Evolutionary conservation across 2,113 vertebrate species (phyloP).

Genomic region (Ceyx cyanopectus): DNA sequence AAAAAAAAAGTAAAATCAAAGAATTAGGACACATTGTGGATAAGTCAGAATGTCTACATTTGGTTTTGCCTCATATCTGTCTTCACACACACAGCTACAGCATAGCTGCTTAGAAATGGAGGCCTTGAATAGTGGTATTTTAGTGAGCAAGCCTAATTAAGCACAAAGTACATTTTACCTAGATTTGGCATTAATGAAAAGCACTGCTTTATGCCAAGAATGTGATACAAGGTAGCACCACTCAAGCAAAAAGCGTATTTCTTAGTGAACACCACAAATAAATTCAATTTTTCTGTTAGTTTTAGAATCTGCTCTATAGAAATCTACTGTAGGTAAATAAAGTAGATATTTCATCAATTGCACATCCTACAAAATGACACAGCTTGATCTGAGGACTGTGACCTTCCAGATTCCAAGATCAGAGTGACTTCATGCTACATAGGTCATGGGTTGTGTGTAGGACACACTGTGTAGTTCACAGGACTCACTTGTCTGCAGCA

Average conservation of each 20-base stretch:
- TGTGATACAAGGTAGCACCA: background rate
- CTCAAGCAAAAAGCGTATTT: background rate
- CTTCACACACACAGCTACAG: background rate
- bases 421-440: background rate
- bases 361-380: background rate
- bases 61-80: background rate
- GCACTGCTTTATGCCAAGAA: background rate
- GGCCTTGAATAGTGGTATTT: background rate
- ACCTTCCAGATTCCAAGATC: background rate
- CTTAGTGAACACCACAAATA: background rate
- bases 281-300: background rate
- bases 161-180: background rate
- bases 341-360: background rate
- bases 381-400: background rate
- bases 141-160: background rate
- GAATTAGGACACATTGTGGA: background rate
- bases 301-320: background rate
- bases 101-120: background rate
- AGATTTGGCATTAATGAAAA: background rate
- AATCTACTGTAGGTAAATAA: background rate
- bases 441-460: background rate
- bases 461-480: background rate
- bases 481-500: constrained; percentile 90
- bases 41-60: background rate
- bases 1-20: background rate